Base-by-base conservation (phyloP, 2,113 vertebrate genomes). In the Mesoclemmys tuberculata region DNA sequence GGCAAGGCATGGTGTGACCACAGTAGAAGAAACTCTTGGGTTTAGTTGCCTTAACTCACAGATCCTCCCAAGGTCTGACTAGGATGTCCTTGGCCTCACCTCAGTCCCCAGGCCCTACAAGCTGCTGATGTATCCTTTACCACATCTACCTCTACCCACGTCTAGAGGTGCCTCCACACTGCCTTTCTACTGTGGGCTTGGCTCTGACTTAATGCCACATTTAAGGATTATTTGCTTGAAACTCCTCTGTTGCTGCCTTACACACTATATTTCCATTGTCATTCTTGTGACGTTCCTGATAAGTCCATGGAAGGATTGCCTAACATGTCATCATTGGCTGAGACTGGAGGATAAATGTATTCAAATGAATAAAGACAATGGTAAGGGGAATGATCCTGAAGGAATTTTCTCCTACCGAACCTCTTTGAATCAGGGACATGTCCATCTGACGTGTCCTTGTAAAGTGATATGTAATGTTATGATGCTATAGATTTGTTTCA, bases 21-120 rank as follows among this genome's bases (percentile, higher is more conserved):
- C 3, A 2, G 2, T 4, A 4, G 10, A n/a, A 29, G 86, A 88
- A 44, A 31, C 5, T 0, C 64, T 7, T 2, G 3, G 27, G 8
- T 84, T n/a, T 12, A 48, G 71, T 35, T 3, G 1, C 2, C 22
- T 74, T 14, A 79, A 21, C 18, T 58, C 54, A 21, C 38, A 91
- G 38, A 68, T 46, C 5, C 61, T 52, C 8, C 71, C 21, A 71
- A 27, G 84, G 46, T 14, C 7, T 10, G 88, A 35, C 41, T 68
- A 1, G 24, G 52, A 56, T 8, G 10, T 64, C 12, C 48, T 82
- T 91, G 56, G 44, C 13, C 9, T 84, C 12, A 2, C 85, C 83
- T 77, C 14, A 22, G 9, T 82, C 9, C 48, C 44, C 19, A 11
- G 56, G 16, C 4, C 31, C 11, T 51, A 81, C 2, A n/a, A 81